Evolutionary conservation across 2,113 vertebrate species (phyloP).

Genomic region (Dasyurus viverrinus): DNA sequence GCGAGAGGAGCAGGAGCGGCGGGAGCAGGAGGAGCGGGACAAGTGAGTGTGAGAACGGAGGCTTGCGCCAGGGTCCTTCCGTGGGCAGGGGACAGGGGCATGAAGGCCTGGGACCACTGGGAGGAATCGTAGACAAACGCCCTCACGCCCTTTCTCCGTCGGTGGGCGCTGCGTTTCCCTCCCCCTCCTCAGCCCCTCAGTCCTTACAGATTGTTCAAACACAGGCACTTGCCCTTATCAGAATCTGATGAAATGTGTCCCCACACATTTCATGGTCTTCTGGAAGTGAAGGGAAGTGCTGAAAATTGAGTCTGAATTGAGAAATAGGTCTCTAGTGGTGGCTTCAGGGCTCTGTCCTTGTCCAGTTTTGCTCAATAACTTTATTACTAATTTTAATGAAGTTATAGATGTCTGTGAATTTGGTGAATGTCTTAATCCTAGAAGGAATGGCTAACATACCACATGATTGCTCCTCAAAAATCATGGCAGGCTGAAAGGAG

Average conservation of each 20-base stretch:
- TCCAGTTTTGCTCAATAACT: not conserved
- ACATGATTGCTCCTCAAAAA: not conserved
- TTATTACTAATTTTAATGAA: not conserved
- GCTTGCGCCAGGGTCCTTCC: not conserved
- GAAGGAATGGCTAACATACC: not conserved
- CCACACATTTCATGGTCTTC: not conserved
- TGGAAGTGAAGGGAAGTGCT: not conserved
- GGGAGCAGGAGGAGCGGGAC: slow-evolving; percentile 90
- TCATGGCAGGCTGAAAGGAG: not conserved
- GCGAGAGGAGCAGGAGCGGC: slow-evolving; percentile 91
- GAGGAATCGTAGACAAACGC: no score
- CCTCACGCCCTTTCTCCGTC: no score
- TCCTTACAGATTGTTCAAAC: not conserved
- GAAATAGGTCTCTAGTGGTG: not conserved
- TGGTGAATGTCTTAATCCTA: not conserved
- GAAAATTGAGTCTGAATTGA: not conserved
- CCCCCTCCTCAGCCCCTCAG: not conserved
- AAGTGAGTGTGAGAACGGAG: slow-evolving; percentile 82
- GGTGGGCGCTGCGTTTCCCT: not conserved
- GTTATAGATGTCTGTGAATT: not conserved
- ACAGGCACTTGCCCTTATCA: not conserved
- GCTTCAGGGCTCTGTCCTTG: not conserved
- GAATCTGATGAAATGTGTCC: not conserved
- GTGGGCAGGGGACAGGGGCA: not conserved
- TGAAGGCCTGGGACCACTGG: not conserved